phyloP scores from a whole-genome alignment of 2,113 vertebrate genomes.

The Aspiorhynchus laticeps region DNA sequence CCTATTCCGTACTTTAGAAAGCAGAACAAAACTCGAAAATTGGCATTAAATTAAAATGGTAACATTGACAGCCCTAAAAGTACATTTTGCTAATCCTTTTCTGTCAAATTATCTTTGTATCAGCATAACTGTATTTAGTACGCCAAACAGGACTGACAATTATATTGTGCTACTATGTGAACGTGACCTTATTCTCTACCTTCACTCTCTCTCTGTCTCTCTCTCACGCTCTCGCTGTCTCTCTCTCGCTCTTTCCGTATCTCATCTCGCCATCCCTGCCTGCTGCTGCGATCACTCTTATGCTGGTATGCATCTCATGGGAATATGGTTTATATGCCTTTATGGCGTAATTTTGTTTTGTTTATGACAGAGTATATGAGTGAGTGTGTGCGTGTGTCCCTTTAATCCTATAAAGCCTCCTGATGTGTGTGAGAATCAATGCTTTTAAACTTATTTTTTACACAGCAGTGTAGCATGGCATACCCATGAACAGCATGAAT shows the following conservation, averaged over 20 bases:
- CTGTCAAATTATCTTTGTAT: not conserved
- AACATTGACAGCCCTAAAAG: not conserved
- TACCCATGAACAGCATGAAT: constrained; percentile 48
- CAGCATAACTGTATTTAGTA: not conserved
- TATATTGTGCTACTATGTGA: constrained; percentile 27
- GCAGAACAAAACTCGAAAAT: not conserved
- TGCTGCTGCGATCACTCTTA: constrained; percentile 47
- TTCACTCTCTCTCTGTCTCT: not conserved
- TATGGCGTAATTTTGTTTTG: not conserved
- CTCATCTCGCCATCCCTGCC: constrained; percentile 49
- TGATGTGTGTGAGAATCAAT: constrained; percentile 49
- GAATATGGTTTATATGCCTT: constrained; percentile 19
- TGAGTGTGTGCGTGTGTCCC: constrained; percentile 29
- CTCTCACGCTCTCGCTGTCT: constrained; percentile 37
- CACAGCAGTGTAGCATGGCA: constrained; percentile 42
- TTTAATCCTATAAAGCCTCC: constrained; percentile 35
- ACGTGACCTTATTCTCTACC: not conserved
- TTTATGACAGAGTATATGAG: constrained; percentile 13
- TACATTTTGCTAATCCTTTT: not conserved
- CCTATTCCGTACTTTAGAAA: not conserved
- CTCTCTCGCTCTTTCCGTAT: constrained; percentile 24
- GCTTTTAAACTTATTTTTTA: constrained; percentile 2
- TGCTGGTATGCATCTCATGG: constrained; percentile 44
- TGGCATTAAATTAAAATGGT: not conserved
- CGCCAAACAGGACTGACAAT: not conserved